Conservation (phyloP, 2,797 vertebrate species). For the Sebastes jordani region DNA sequence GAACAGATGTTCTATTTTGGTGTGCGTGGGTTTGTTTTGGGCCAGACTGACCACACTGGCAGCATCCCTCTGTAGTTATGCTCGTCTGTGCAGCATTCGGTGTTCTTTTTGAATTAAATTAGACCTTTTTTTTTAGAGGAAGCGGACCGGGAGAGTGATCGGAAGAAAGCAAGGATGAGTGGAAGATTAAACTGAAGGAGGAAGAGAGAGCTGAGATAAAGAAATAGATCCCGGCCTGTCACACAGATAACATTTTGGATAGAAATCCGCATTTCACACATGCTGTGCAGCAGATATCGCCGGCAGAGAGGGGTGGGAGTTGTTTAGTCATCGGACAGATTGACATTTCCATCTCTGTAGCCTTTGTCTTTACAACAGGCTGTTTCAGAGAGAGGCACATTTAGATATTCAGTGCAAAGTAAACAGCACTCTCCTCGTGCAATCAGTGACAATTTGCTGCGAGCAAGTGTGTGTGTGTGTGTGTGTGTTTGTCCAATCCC, state of each 20-base stretch:
- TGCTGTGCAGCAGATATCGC: conserved; percentile 19
- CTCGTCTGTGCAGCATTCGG: conserved; percentile 29
- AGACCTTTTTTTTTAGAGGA: not conserved
- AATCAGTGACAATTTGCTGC: conserved; percentile 54
- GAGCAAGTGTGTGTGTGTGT: conserved; percentile 20
- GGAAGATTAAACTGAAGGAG: conserved; percentile 5
- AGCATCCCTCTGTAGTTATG: conserved; percentile 62
- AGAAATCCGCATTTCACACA: conserved; percentile 20
- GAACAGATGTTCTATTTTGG: conserved; percentile 64
- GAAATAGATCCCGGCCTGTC: not conserved
- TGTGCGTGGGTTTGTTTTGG: conserved; percentile 56
- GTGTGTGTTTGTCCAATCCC: conserved; percentile 28
- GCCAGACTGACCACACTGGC: conserved; percentile 44
- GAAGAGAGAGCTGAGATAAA: not conserved
- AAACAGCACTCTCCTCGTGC: conserved; percentile 43
- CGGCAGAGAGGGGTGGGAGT: conserved; percentile 35
- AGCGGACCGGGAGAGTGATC: not conserved
- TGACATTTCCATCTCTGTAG: conserved; percentile 63
- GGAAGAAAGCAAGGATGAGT: conserved; percentile 4
- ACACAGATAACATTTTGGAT: conserved; percentile 8
- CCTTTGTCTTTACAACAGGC: conserved; percentile 52
- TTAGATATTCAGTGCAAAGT: conserved; percentile 54
- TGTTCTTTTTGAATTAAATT: conserved; percentile 45
- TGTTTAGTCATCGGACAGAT: conserved; percentile 53
- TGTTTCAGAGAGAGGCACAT: conserved; percentile 28